A percentile compares a stretch with the other conserved stretches of the same genome.
phyloP scores from a whole-genome alignment of 1,140 invertebrate species.

The Lasioglossum baleicum region DNA sequence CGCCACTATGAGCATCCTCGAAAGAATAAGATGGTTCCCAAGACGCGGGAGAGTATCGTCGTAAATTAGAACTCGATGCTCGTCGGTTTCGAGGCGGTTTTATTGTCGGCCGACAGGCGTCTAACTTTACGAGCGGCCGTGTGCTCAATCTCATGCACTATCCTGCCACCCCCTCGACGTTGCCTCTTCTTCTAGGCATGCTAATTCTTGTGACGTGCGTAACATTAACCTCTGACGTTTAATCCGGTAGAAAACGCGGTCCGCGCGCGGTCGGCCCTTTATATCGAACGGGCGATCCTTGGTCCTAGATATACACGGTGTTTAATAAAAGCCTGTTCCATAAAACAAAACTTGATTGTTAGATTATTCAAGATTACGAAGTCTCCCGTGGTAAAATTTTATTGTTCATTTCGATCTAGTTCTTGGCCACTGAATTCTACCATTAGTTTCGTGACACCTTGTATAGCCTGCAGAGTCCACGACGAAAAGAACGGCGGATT shows the following conservation, averaged over 20 bases:
- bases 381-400: no score
- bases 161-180: conserved; percentile 16
- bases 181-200: conserved; percentile 62
- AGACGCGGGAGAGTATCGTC: not conserved
- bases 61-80: conserved; percentile 2
- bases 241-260: conserved; percentile 66
- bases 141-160: conserved; percentile 41
- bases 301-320: not conserved
- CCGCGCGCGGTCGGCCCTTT: conserved; percentile 49
- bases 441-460: no score
- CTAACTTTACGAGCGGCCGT: conserved; percentile 76
- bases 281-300: conserved; percentile 32
- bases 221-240: conserved; percentile 72
- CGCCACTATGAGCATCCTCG: not conserved
- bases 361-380: no score
- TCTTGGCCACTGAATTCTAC: no score
- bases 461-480: conserved; percentile 40
- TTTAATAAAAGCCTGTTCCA: no score
- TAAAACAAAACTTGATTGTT: no score
- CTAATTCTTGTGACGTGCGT: conserved; percentile 73
- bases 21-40: conserved; percentile 1
- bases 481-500: conserved; percentile 37
- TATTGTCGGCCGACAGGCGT: conserved; percentile 76
- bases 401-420: no score
- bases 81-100: conserved; percentile 67